Evolutionary conservation across 1,140 invertebrate genomes (phyloP).

Genomic region (Ladona fulva): DNA sequence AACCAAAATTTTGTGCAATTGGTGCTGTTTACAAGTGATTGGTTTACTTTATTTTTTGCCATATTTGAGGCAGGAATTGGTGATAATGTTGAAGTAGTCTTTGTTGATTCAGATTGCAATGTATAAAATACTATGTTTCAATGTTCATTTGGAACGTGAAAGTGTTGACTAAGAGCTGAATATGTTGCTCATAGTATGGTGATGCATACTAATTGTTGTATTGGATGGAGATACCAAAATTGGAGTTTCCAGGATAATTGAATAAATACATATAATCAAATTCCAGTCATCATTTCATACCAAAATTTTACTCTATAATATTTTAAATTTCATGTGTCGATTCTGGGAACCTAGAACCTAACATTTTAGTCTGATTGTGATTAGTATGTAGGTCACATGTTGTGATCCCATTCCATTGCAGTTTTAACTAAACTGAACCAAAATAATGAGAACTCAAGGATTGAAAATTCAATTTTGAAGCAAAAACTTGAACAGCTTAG

Average conservation of each 20-base stretch:
- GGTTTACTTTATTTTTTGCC: not conserved
- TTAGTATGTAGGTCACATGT: too few species aligned
- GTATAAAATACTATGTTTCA: conserved; percentile 6
- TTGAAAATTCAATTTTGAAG: too few species aligned
- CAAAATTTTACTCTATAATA: too few species aligned
- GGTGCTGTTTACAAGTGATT: not conserved
- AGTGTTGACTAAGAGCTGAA: not conserved
- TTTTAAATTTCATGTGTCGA: too few species aligned
- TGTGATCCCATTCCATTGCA: too few species aligned
- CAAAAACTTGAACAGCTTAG: too few species aligned
- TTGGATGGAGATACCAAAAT: not conserved
- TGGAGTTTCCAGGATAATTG: not conserved
- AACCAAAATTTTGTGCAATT: not conserved
- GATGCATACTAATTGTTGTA: conserved; percentile 1
- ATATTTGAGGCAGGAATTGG: conserved; percentile 5
- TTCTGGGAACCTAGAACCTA: too few species aligned
- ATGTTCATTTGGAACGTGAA: conserved; percentile 3
- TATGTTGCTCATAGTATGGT: conserved; percentile 10
- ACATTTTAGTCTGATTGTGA: too few species aligned
- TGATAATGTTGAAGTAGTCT: not conserved
- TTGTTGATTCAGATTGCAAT: not conserved
- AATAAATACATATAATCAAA: too few species aligned
- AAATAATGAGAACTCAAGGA: too few species aligned
- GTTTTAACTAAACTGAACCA: too few species aligned
- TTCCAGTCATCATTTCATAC: too few species aligned